A percentile compares a stretch with the other conserved stretches of the same genome.
Conservation (phyloP, 1,140 invertebrate species). For the Dinoponera quadriceps region DNA sequence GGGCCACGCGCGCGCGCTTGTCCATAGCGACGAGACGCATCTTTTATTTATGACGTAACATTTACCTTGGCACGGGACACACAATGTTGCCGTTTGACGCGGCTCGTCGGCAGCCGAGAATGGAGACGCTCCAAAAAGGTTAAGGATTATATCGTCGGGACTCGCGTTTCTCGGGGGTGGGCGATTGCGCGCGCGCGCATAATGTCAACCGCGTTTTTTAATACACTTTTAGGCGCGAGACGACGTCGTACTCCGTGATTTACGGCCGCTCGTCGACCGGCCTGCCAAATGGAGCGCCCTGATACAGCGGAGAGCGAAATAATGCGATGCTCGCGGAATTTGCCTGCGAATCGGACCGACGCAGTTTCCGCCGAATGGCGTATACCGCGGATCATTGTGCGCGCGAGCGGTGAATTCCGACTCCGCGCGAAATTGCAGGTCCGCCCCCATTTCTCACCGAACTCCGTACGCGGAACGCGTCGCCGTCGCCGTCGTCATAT, state of each 20-base stretch:
- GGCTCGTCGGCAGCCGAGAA: conserved; percentile 8
- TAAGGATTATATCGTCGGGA: conserved; percentile 38
- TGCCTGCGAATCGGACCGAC: neutral
- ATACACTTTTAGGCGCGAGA: conserved; percentile 21
- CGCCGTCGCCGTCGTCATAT: neutral
- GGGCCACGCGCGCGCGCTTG: neutral
- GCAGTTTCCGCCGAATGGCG: neutral
- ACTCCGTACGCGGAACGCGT: neutral
- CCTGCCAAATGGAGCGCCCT: conserved; percentile 38
- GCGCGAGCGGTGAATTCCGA: conserved; percentile 1
- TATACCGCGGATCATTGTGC: neutral
- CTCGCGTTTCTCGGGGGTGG: neutral
- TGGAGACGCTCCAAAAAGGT: conserved; percentile 13
- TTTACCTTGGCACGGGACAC: conserved; percentile 46
- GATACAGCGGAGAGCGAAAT: conserved; percentile 6
- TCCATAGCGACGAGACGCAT: neutral
- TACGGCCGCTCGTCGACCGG: neutral
- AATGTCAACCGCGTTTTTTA: conserved; percentile 18
- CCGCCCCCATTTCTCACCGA: neutral
- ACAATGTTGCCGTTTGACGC: conserved; percentile 22
- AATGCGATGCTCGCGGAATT: conserved; percentile 16
- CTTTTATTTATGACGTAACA: conserved; percentile 17
- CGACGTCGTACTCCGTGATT: conserved; percentile 7
- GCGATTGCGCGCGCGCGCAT: neutral
- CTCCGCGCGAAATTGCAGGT: neutral